These are phyloP conservation scores for Subacronicta megacephala DNA, from an alignment of 2,888 invertebrate species.

Conservation along the genomic window DNA sequence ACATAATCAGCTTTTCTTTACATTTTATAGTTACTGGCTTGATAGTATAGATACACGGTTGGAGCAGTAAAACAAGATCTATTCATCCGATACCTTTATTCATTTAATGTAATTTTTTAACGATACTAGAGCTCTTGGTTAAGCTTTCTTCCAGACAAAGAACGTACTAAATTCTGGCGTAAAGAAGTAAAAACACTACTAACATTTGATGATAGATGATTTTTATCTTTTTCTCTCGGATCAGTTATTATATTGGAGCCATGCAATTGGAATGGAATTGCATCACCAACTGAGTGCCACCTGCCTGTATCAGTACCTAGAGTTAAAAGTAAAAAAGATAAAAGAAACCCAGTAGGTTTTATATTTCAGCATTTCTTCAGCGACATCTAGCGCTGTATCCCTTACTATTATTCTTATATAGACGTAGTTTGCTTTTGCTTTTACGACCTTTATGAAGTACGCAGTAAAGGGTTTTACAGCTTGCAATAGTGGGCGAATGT, in stretches of 20 bases:
- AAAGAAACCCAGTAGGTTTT: no score
- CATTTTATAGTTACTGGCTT: slow-evolving; percentile 31
- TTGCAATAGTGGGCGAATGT: slow-evolving; percentile 53
- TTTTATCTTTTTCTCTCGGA: no score
- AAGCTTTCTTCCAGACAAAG: background rate
- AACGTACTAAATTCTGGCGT: background rate
- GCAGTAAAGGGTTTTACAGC: slow-evolving; percentile 75
- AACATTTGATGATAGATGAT: background rate
- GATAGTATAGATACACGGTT: slow-evolving; percentile 24
- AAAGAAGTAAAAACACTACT: background rate
- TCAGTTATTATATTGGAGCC: no score
- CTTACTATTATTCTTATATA: slow-evolving; percentile 42
- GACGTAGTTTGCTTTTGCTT: slow-evolving; percentile 53
- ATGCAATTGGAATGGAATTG: no score
- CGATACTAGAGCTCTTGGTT: background rate
- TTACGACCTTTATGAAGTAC: slow-evolving; percentile 75
- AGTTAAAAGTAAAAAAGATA: no score
- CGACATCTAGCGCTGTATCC: slow-evolving; percentile 45
- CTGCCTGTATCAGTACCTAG: no score
- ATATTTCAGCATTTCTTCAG: slow-evolving; percentile 22
- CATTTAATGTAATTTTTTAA: background rate
- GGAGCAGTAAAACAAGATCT: slow-evolving; percentile 35
- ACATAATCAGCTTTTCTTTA: slow-evolving; percentile 50
- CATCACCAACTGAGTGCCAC: no score
- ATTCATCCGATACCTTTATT: slow-evolving; percentile 25